phyloP scores from a whole-genome alignment of 2,113 vertebrate genomes.

The Diphyllodes magnificus region DNA sequence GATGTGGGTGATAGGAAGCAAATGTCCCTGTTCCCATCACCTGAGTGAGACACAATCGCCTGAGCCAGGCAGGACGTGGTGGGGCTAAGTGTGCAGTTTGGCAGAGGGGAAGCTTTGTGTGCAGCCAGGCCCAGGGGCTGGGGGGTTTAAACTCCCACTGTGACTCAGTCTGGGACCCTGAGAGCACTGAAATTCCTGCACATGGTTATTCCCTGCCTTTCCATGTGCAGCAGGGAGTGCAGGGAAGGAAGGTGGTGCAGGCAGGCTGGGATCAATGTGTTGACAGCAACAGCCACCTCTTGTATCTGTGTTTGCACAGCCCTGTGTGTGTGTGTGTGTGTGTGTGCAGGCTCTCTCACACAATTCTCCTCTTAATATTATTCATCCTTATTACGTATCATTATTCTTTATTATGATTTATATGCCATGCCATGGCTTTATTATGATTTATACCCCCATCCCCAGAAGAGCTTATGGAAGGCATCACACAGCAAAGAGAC shows the following conservation, averaged over 20 bases:
- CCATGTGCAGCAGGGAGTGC: background rate
- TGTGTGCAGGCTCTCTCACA: background rate
- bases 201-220: background rate
- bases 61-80: background rate
- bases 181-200: background rate
- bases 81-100: fast-evolving
- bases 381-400: conserved; percentile 52
- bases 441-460: conserved; percentile 44
- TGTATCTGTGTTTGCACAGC: background rate
- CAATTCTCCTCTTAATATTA: conserved; percentile 18
- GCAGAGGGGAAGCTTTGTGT: background rate
- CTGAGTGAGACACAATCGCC: background rate
- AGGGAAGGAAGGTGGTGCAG: background rate
- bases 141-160: background rate
- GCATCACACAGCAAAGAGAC: background rate
- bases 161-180: background rate
- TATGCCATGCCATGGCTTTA: conserved; percentile 21
- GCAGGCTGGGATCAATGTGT: background rate
- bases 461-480: conserved; percentile 26
- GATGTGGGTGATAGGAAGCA: background rate
- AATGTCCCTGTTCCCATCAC: background rate
- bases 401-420: conserved; percentile 63
- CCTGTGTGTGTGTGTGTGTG: background rate
- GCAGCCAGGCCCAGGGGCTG: background rate
- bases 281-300: background rate